Percentiles rank a stretch among this genome's conserved stretches.
Conservation (phyloP, 2,888 invertebrate genomes). For the Torymus aiolomorphi region DNA sequence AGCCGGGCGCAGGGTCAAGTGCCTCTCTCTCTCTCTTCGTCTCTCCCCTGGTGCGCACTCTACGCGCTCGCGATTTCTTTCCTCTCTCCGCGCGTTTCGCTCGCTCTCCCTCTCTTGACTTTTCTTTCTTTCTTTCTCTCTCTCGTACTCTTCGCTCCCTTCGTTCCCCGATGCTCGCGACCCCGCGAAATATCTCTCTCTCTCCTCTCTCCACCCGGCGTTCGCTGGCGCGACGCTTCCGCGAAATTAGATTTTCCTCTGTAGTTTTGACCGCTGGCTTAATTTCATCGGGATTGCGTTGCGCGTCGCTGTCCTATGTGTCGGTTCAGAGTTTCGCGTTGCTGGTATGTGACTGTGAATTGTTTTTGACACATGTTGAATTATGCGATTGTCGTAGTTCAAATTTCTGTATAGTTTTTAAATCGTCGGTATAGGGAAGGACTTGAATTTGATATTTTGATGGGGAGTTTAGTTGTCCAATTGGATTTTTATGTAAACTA, state of each 20-base stretch:
- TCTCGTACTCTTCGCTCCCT: slow-evolving; percentile 39
- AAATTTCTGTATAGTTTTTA: too few species aligned
- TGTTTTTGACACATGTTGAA: too few species aligned
- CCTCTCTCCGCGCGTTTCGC: slow-evolving; percentile 44
- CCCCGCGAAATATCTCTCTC: slow-evolving; percentile 22
- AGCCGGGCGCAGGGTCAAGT: slow-evolving; percentile 71
- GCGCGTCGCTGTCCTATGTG: not conserved
- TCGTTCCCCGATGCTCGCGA: slow-evolving; percentile 13
- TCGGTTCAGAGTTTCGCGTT: too few species aligned
- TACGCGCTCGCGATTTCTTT: slow-evolving; percentile 52
- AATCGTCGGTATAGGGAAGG: too few species aligned
- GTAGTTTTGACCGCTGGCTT: not conserved
- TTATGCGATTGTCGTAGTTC: too few species aligned
- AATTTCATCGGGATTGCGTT: slow-evolving; percentile 33
- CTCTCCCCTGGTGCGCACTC: slow-evolving; percentile 53
- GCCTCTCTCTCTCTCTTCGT: slow-evolving; percentile 56
- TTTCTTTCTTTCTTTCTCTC: slow-evolving; percentile 36
- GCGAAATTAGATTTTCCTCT: slow-evolving; percentile 41
- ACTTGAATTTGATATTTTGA: too few species aligned
- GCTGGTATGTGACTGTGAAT: too few species aligned
- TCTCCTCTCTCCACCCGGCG: not conserved
- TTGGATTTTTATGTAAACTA: too few species aligned
- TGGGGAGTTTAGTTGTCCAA: too few species aligned
- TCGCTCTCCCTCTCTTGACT: slow-evolving; percentile 52
- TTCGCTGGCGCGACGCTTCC: slow-evolving; percentile 18